These are phyloP conservation scores for Metellina segmentata DNA, from an alignment of 2,888 invertebrate genomes.

Conservation along the genomic window DNA sequence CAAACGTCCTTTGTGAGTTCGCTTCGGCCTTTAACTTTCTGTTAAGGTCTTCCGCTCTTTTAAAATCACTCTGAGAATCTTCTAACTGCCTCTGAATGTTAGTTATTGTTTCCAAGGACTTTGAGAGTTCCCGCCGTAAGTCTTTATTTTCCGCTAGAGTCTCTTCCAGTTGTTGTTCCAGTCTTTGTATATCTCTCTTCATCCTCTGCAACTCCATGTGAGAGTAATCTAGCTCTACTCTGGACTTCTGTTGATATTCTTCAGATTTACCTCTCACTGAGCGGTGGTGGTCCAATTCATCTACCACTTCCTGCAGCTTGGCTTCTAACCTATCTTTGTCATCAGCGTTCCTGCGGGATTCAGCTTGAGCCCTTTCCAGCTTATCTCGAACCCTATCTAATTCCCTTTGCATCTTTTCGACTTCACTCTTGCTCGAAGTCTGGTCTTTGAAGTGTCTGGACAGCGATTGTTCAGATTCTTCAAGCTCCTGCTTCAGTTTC, in stretches of 20 bases:
- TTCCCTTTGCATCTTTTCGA: conserved; percentile 70
- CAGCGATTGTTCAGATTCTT: conserved; percentile 76
- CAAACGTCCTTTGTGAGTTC: conserved; percentile 69
- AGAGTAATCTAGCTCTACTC: conserved; percentile 80
- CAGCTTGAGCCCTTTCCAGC: conserved; percentile 78
- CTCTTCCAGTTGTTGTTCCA: conserved; percentile 77
- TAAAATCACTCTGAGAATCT: conserved; percentile 83
- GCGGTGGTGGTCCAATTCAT: conserved; percentile 81
- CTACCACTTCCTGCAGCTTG: conserved; percentile 77
- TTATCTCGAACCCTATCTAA: conserved; percentile 67
- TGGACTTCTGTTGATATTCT: conserved; percentile 77
- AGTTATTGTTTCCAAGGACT: conserved; percentile 78
- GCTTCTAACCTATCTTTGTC: conserved; percentile 78
- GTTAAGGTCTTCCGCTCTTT: conserved; percentile 89
- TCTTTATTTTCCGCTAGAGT: conserved; percentile 78
- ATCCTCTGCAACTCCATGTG: conserved; percentile 80
- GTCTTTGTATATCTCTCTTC: conserved; percentile 76
- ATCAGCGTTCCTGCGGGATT: conserved; percentile 78
- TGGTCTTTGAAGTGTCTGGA: conserved; percentile 67
- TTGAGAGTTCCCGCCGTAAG: conserved; percentile 77
- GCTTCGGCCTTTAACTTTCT: conserved; percentile 69
- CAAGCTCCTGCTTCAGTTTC: conserved; percentile 78
- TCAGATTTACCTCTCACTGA: conserved; percentile 76
- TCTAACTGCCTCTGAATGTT: conserved; percentile 78
- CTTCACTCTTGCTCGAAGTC: conserved; percentile 59